Conservation (phyloP, 2,797 vertebrate genomes). For the Microhierax caerulescens region DNA sequence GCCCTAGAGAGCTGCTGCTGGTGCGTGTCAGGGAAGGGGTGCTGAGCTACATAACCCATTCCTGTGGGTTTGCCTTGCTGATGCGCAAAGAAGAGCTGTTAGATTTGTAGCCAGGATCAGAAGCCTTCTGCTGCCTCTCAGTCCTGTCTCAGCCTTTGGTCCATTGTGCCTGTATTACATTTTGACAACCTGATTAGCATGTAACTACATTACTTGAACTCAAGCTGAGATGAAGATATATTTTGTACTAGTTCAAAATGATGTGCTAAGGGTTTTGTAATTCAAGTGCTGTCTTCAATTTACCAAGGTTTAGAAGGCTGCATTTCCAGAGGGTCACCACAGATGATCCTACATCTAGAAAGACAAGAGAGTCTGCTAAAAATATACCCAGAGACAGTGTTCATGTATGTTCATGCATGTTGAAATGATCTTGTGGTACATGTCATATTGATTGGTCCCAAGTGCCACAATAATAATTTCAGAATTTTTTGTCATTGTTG, state of each 20-base stretch:
- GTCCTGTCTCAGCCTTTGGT: not conserved
- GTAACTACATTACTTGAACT: not conserved
- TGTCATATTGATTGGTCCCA: not conserved
- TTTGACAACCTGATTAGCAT: constrained; percentile 11
- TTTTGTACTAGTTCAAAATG: not conserved
- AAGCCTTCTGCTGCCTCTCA: not conserved
- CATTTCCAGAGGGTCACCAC: not conserved
- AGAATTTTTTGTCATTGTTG: not conserved
- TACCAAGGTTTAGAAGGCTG: not conserved
- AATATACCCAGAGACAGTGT: not conserved
- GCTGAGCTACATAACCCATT: rapidly evolving
- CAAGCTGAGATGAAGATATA: not conserved
- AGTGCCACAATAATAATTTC: not conserved
- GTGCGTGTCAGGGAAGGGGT: rapidly evolving
- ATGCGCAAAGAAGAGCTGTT: not conserved
- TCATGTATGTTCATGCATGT: not conserved
- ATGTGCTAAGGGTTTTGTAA: not conserved
- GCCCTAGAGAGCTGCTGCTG: not conserved
- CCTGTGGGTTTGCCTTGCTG: rapidly evolving
- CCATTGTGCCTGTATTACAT: not conserved
- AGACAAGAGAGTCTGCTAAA: not conserved
- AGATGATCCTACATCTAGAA: not conserved
- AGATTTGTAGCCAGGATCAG: not conserved
- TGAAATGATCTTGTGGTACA: not conserved
- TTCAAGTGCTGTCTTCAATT: not conserved